A percentile compares a stretch with the other conserved stretches of the same genome.
Evolutionary conservation across 2,888 invertebrate genomes (phyloP).

Genomic region (Spisula subtruncata): DNA sequence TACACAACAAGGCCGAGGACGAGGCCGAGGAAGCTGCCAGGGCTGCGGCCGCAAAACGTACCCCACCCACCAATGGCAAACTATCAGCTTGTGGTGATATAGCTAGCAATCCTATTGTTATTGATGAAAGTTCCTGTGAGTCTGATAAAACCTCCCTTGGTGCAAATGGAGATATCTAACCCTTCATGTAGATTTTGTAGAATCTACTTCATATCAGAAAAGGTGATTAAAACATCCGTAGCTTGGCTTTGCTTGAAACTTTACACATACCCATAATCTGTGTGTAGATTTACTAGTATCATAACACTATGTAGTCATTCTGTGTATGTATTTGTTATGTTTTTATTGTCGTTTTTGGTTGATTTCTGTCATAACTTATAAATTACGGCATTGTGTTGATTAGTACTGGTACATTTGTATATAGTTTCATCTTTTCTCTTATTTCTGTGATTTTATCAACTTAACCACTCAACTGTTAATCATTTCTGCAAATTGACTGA

Average conservation of each 20-base stretch:
- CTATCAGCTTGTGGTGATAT: conserved; percentile 57
- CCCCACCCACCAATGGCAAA: conserved; percentile 50
- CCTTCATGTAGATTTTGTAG: conserved; percentile 17
- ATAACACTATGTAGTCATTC: too few species aligned
- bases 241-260: conserved; percentile 14
- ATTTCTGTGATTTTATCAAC: too few species aligned
- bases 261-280: not conserved
- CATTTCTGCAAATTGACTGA: too few species aligned
- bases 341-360: not conserved
- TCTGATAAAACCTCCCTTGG: conserved; percentile 56
- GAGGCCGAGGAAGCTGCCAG: conserved; percentile 63
- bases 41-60: conserved; percentile 50
- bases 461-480: too few species aligned
- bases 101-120: conserved; percentile 64
- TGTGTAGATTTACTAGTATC: not conserved
- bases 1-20: conserved; percentile 74
- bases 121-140: conserved; percentile 71
- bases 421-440: not conserved
- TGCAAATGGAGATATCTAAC: conserved; percentile 57
- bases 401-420: too few species aligned
- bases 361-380: not conserved
- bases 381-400: not conserved
- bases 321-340: not conserved
- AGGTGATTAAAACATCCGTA: conserved; percentile 3
- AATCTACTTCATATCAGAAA: conserved; percentile 21